Evolutionary conservation across 37 sponge, comb jelly and placozoan species (phyloP), one percentile per base, ranked within the genome.

Genomic region (Corticium candelabrum): DNA sequence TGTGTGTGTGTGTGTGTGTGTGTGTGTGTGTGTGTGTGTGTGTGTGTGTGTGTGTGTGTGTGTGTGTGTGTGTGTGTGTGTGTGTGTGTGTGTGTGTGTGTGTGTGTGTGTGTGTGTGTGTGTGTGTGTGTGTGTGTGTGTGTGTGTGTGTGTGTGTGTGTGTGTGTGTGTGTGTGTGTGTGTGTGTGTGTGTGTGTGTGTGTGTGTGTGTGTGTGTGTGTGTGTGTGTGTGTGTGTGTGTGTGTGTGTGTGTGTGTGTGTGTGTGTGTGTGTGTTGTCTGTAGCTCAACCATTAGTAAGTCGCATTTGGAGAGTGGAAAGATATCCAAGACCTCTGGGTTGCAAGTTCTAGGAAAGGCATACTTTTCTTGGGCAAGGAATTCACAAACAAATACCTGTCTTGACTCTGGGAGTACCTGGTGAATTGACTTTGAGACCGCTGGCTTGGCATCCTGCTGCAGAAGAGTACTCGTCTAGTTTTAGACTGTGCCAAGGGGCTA

Each of bases 51-150:
- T 43, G 56, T 43, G 56, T 43, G 56, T 43, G 56, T 43, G 56
- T 43, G 56, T 43, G 56, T 35, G 37, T 32, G 76, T 75, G 27
- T 27, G 15, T 35, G 35, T 34, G 30, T 34, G 37, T 75, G 76
- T 32, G 76, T 75, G 40, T 75, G 40, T 35, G 37, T 35, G 21
- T 75, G 40, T 75, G 76, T 75, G 21, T 35, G 34, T 69, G 76
- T 62, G 81, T 41, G 56, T 75, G 40, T 68, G 80, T 1, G 40
- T 79, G 78, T 3, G 67, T 77, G 78, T 77, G 67, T 77, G 78
- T 43, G 67, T 43, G 78, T 77, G 67, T 77, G 78, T 77, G 78
- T 77, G 78, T 77, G 78, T 77, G 78, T 43, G 78, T 77, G 78
- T 43, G 78, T 77, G 57, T 43, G 78, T 43, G 62, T 43, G 78